A percentile compares a stretch with the other conserved stretches of the same genome.
Evolutionary conservation across 2,888 invertebrate species (phyloP).

Genomic region (Julus scandinavius): DNA sequence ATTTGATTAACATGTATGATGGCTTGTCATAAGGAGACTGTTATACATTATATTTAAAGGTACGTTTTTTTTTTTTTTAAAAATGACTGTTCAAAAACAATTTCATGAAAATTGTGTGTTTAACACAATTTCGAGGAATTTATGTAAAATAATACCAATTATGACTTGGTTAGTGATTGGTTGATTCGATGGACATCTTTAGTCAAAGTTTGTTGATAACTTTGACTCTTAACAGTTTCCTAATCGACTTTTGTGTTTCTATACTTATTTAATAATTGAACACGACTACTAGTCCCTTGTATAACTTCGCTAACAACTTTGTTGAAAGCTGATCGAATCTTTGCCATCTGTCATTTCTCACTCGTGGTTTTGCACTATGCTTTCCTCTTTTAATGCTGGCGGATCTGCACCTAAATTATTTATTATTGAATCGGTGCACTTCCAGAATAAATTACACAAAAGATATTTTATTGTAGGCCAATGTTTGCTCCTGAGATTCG

Average conservation of each 20-base stretch:
- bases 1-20: too few relatives aligned
- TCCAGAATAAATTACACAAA: conserved; percentile 20
- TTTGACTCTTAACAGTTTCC: background rate
- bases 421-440: conserved; percentile 16
- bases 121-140: too few relatives aligned
- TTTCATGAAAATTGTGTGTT: too few relatives aligned
- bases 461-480: background rate
- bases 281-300: background rate
- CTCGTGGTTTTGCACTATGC: background rate
- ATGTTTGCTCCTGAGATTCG: background rate
- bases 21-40: too few relatives aligned
- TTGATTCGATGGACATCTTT: background rate
- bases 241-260: conserved; percentile 9
- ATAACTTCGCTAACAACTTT: background rate
- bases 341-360: conserved; percentile 42
- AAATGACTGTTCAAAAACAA: too few relatives aligned
- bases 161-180: too few relatives aligned
- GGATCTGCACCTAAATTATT: conserved; percentile 3
- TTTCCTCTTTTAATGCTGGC: background rate
- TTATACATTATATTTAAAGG: too few relatives aligned
- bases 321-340: conserved; percentile 19
- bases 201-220: background rate
- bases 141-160: too few relatives aligned
- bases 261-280: background rate
- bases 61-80: too few relatives aligned